A percentile compares a stretch with the other conserved stretches of the same genome.
Conservation (phyloP, 2,113 vertebrate genomes). For the Barnardius zonarius region DNA sequence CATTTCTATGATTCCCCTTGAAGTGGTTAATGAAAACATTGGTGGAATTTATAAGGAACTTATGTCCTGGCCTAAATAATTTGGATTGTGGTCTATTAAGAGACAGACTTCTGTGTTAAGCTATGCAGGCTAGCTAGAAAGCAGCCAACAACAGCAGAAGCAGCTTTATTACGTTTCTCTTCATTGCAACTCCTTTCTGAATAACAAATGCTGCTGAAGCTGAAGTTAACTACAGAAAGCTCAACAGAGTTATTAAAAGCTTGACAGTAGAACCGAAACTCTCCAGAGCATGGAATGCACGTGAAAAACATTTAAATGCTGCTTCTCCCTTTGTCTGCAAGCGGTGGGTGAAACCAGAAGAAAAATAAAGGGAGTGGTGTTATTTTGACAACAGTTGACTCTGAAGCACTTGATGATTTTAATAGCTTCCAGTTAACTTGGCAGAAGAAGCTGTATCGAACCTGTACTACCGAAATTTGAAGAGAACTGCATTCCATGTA, state of each 20-base stretch:
- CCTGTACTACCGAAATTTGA: neutral
- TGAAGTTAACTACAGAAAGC: neutral
- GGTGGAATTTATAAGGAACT: neutral
- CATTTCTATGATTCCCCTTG: neutral
- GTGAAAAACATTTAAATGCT: neutral
- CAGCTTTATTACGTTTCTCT: neutral
- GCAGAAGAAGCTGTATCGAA: neutral
- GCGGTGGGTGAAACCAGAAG: neutral
- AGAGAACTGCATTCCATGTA: neutral
- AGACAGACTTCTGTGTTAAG: neutral
- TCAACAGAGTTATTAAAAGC: neutral
- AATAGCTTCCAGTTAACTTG: neutral
- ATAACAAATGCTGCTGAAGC: neutral
- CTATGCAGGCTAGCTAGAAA: neutral
- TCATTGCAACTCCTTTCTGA: neutral
- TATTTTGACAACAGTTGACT: neutral
- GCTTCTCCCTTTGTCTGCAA: neutral
- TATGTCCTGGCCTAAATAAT: neutral
- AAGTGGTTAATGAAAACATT: neutral
- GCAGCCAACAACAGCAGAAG: rapidly evolving
- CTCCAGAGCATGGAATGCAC: neutral
- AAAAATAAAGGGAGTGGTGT: neutral
- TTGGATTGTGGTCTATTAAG: neutral
- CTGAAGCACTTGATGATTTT: neutral
- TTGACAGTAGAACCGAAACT: neutral